Evolutionary conservation across 2,888 invertebrate species (phyloP), one percentile per base, ranked within the genome.

Genomic region (Acleris literana): DNA sequence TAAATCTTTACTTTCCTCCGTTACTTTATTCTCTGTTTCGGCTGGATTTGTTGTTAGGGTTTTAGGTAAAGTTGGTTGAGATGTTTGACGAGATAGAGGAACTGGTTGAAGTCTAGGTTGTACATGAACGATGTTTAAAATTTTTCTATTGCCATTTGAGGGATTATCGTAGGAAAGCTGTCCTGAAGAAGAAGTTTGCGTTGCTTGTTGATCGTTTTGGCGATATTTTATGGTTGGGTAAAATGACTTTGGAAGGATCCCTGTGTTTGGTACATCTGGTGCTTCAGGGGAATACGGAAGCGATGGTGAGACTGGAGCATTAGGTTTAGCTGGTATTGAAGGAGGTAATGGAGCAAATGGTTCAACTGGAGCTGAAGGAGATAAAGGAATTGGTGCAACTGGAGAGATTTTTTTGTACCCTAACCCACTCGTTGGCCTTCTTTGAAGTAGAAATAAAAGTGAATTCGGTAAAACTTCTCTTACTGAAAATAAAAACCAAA

Each of bases 101-200:
- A 25, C n/a, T 39, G 13, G 39, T 39, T 4, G 39, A 13, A 9
- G 39, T 33, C 22, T 44, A 16, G 58, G 29, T 22, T 20, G 20
- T n/a, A 64, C n/a, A 29, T 44, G 63, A 5, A 64, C 52, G 9
- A 52, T 13, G 5, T 64, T 58, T 2, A 58, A 6, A 33, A 53
- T 11, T 58, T 46, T 58, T 9, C 58, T 29, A 22, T 64, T 64
- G 20, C 29, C 48, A 22, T 25, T 58, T 53, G 39, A 20, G 17
- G 46, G 53, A 13, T 17, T 22, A 18, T 57, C 52, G 25, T 64
- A 64, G 5, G 58, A 39, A 46, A 59, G 33, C 7, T 44, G 33
- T 33, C 33, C 33, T 9, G 33, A 3, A 33, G 29, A 29, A 29
- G 2, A 9, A 33, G 2, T 33, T 33, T 33, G 33, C 33, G 33